Conservation (phyloP, 1,140 invertebrate genomes). For the Drosophila cardini region DNA sequence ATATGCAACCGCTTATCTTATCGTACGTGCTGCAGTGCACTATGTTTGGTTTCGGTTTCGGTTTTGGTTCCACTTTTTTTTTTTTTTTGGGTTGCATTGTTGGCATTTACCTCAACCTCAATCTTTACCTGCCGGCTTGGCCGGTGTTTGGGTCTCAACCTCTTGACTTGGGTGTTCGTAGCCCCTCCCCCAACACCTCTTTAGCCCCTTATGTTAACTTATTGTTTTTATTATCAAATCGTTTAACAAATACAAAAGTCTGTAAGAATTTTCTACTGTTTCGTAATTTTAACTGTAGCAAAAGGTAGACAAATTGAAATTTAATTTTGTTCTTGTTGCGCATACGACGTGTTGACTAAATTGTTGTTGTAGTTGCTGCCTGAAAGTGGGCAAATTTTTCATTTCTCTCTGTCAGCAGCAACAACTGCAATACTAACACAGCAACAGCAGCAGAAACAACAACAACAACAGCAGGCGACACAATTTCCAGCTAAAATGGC, state of each 20-base stretch:
- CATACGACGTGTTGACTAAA: slow-evolving; percentile 19
- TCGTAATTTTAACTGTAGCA: slow-evolving; percentile 61
- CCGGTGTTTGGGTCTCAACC: slow-evolving; percentile 34
- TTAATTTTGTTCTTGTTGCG: slow-evolving; percentile 4
- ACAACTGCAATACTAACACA: slow-evolving; percentile 19
- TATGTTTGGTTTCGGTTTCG: slow-evolving; percentile 42
- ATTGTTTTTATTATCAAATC: slow-evolving; percentile 50
- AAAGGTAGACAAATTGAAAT: slow-evolving; percentile 33
- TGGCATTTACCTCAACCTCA: slow-evolving; percentile 23
- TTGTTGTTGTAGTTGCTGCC: slow-evolving; percentile 21
- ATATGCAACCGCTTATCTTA: slow-evolving; percentile 54
- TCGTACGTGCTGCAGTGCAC: slow-evolving; percentile 48
- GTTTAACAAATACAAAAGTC: slow-evolving; percentile 50
- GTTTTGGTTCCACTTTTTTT: slow-evolving; percentile 20
- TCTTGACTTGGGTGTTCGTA: slow-evolving; percentile 32
- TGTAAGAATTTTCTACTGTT: slow-evolving; percentile 42
- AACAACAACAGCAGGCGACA: slow-evolving; percentile 52
- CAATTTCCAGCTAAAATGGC: slow-evolving; percentile 73
- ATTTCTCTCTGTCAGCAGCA: slow-evolving; percentile 54
- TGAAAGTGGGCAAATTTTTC: slow-evolving; percentile 35
- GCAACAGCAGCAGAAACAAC: slow-evolving; percentile 35
- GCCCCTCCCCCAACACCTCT: not conserved
- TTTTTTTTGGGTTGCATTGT: slow-evolving; percentile 42
- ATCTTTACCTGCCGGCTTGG: slow-evolving; percentile 37
- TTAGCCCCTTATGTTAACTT: slow-evolving; percentile 18